Conservation (phyloP, 2,888 invertebrate genomes). For the Volucella inanis region DNA sequence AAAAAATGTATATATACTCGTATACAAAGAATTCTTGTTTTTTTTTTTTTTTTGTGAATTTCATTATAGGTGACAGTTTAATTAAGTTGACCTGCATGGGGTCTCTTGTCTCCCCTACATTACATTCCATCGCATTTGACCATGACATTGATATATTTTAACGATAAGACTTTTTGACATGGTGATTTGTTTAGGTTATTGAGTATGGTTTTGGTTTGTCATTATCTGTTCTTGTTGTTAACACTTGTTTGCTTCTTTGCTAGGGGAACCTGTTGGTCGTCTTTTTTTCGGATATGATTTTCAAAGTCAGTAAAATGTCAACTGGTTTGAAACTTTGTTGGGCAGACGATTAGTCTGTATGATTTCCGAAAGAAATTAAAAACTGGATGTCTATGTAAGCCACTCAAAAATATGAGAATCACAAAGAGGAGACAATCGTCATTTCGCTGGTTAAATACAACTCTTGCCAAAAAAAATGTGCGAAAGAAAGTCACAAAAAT, state of each 20-base stretch:
- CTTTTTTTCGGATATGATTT: too few relatives aligned
- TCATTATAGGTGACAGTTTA: background rate
- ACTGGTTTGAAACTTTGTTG: too few relatives aligned
- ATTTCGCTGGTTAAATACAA: too few relatives aligned
- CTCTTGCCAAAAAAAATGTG: too few relatives aligned
- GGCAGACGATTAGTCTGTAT: too few relatives aligned
- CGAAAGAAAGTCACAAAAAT: too few relatives aligned
- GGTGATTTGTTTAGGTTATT: background rate
- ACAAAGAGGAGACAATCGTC: too few relatives aligned
- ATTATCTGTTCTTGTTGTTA: background rate
- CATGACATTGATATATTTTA: conserved; percentile 27
- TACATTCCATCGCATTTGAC: background rate
- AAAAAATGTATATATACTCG: background rate
- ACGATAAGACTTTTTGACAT: conserved; percentile 4
- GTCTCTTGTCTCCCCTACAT: background rate
- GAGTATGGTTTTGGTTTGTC: background rate
- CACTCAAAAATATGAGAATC: too few relatives aligned
- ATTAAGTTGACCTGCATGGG: background rate
- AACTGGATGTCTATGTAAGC: too few relatives aligned
- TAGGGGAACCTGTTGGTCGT: too few relatives aligned
- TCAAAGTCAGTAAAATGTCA: too few relatives aligned
- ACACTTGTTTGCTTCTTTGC: background rate
- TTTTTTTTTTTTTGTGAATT: background rate
- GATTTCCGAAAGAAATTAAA: too few relatives aligned
- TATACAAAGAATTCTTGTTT: conserved; percentile 1